These are phyloP conservation scores for Drosophila sordidapex DNA, from an alignment of 2,888 invertebrate genomes.

Conservation along the genomic window DNA sequence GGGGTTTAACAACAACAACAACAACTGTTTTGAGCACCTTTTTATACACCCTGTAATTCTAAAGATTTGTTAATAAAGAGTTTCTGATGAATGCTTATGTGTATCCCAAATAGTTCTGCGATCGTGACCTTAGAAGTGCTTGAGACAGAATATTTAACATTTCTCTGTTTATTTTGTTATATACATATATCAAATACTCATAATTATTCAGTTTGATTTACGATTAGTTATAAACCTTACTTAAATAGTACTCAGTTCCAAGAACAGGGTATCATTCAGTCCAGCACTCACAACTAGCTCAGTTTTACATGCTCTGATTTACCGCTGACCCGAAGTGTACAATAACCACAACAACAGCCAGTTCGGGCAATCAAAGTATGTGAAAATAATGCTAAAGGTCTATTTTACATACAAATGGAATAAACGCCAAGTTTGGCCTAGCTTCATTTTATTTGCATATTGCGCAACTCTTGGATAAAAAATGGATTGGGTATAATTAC, in stretches of 20 bases:
- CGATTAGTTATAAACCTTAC: neutral
- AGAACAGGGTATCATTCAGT: slow-evolving; percentile 2
- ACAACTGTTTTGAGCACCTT: slow-evolving; percentile 34
- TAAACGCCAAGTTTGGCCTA: slow-evolving; percentile 33
- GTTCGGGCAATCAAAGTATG: slow-evolving; percentile 63
- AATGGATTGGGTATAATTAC: slow-evolving; percentile 67
- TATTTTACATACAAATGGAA: slow-evolving; percentile 50
- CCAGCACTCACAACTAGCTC: no score
- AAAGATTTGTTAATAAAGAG: rapidly evolving
- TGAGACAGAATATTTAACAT: neutral
- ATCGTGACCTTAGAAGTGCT: neutral
- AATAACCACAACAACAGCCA: neutral
- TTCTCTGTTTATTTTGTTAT: no score
- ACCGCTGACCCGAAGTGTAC: slow-evolving; percentile 23
- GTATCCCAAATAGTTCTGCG: neutral
- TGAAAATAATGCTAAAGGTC: slow-evolving; percentile 72
- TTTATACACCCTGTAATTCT: slow-evolving; percentile 18
- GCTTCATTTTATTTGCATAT: slow-evolving; percentile 53
- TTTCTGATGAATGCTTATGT: neutral
- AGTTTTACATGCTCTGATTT: neutral
- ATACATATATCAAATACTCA: neutral
- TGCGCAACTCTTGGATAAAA: slow-evolving; percentile 30
- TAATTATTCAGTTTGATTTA: neutral
- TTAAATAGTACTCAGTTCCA: neutral
- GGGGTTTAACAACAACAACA: slow-evolving; percentile 59